Base-by-base conservation (phyloP, 1,140 invertebrate species). In the Drosophila pandora region DNA sequence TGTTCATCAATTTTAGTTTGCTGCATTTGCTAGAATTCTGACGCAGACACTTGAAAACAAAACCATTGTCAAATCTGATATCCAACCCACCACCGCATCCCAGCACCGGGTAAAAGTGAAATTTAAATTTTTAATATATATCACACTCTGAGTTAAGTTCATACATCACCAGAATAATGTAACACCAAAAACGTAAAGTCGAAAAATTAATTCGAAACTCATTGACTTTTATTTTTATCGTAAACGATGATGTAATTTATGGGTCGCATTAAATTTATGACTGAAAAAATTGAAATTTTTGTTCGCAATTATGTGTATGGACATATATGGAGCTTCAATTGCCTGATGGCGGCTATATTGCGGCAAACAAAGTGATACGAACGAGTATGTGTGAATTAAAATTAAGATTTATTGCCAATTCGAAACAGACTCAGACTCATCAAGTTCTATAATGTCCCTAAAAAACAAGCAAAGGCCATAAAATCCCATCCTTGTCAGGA, bases 171-270 rank as follows among this genome's bases (percentile, higher is more conserved):
- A 28, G 25, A 76, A 59, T 43, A 76, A 61, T 47, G 30, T 17
- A 49, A 54, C 13, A 45, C 59, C 63, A 69, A 69, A 69, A 56
- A n/a, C 17, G 62, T 47, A 23, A 2, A 21, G 65, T n/a, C 17
- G 17, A 9, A 47, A 69, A 69, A 70, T 70, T 69, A 70, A 70
- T 70, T 70, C 67, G 67, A 70, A 70, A 69, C 64, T 69, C 67
- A 70, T 70, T 70, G 67, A 69, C 67, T 59, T 59, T 53, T 22
- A 30, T 50, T 65, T 62, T 70, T 52, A 47, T 55, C 70, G 64
- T 64, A 68, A 78, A 70, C 60, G 82, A 87, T 87, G 82, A 87
- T 88, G 82, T 88, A 88, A 87, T 87, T 87, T 87, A 87, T 79
- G 83, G 62, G 48, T 61, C 49, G 69, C 81, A 76, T 88, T 87